Evolutionary conservation across 2,888 invertebrate species (phyloP).

Genomic region (Hofmannophila pseudospretella): DNA sequence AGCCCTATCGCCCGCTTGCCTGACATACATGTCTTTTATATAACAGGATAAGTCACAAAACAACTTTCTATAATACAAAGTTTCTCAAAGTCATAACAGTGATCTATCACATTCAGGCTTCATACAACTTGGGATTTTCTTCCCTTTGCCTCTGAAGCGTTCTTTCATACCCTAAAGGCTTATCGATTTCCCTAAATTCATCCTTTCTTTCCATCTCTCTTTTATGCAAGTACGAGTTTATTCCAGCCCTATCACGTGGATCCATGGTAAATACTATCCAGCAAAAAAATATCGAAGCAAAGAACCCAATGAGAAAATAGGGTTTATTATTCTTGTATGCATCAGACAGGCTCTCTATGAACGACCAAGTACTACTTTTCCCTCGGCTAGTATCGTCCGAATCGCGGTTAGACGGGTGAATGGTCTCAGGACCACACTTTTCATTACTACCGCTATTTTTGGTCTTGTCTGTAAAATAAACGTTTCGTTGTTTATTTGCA

Average conservation of each 20-base stretch:
- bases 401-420: conserved; percentile 59
- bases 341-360: conserved; percentile 49
- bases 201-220: conserved; percentile 14
- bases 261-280: conserved; percentile 23
- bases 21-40: too few species aligned
- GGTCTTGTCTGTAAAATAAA: conserved; percentile 65
- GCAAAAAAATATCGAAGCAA: conserved; percentile 26
- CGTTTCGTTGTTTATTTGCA: conserved; percentile 11
- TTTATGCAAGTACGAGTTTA: conserved; percentile 24
- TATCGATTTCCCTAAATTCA: conserved; percentile 29
- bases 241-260: conserved; percentile 28
- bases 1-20: too few species aligned
- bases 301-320: conserved; percentile 47
- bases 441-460: conserved; percentile 39
- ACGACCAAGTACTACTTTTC: conserved; percentile 39
- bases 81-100: too few species aligned
- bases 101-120: conserved; percentile 43
- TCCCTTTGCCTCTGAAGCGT: conserved; percentile 35
- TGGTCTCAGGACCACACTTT: conserved; percentile 31
- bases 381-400: conserved; percentile 28
- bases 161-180: conserved; percentile 48
- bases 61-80: too few species aligned
- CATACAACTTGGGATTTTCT: conserved; percentile 54
- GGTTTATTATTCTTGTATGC: conserved; percentile 38
- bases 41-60: too few species aligned